A percentile compares a stretch with the other conserved stretches of the same genome.
These are phyloP conservation scores for Nannoperca obscura DNA, from an alignment of 2,797 vertebrate species.

Conservation along the genomic window DNA sequence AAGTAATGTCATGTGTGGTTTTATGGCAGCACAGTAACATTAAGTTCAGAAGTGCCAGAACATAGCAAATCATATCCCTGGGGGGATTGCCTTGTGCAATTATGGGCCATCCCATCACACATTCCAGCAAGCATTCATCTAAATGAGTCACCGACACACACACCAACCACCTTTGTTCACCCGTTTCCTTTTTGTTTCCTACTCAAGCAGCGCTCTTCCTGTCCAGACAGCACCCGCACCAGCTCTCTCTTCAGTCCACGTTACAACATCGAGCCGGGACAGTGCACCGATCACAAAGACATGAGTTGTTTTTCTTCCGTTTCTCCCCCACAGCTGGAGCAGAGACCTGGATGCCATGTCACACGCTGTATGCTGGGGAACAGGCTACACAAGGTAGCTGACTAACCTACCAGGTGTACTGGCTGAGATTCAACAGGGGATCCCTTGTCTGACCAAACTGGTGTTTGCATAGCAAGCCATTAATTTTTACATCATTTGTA, in stretches of 20 bases:
- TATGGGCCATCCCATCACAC: slow-evolving; percentile 41
- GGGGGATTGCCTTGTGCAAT: slow-evolving; percentile 55
- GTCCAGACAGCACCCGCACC: slow-evolving; percentile 76
- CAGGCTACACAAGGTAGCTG: slow-evolving; percentile 34
- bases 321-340: slow-evolving; percentile 32
- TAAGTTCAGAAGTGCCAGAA: slow-evolving; percentile 3
- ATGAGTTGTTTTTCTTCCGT: slow-evolving; percentile 53
- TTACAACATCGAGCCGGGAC: slow-evolving; percentile 22
- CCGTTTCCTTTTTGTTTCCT: slow-evolving; percentile 72
- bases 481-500: not conserved
- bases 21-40: not conserved
- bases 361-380: slow-evolving; percentile 11
- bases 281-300: slow-evolving; percentile 47
- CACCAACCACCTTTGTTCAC: slow-evolving; percentile 58
- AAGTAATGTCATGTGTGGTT: not conserved
- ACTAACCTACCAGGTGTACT: slow-evolving; percentile 51
- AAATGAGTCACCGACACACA: slow-evolving; percentile 69
- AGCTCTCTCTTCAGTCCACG: slow-evolving; percentile 34
- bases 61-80: not conserved
- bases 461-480: slow-evolving; percentile 1
- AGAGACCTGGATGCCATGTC: slow-evolving; percentile 14
- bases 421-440: slow-evolving; percentile 33
- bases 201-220: slow-evolving; percentile 64
- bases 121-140: slow-evolving; percentile 52
- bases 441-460: slow-evolving; percentile 6